Percentiles rank a stretch among this genome's conserved stretches.
These are phyloP conservation scores for Ecliptopera silaceata DNA, from an alignment of 2,888 invertebrate genomes.

Conservation along the genomic window DNA sequence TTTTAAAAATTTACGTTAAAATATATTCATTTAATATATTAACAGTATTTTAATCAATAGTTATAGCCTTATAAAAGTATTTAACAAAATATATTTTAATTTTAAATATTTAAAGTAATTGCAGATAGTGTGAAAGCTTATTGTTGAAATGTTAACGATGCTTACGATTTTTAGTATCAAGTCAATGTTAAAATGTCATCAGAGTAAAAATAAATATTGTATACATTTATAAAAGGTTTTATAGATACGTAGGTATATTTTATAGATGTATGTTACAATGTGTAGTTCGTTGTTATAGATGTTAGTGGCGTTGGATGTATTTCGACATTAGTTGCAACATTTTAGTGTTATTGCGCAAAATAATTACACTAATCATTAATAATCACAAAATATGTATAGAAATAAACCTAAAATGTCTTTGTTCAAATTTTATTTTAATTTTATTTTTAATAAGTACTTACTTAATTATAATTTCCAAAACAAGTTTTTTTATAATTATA, in stretches of 20 bases:
- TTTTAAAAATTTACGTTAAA: background rate
- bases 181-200: slow-evolving; percentile 60
- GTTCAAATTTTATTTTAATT: no score
- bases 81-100: background rate
- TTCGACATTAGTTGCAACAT: slow-evolving; percentile 53
- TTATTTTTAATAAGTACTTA: no score
- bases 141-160: slow-evolving; percentile 65
- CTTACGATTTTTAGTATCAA: slow-evolving; percentile 63
- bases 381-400: no score
- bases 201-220: slow-evolving; percentile 57
- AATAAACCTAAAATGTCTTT: no score
- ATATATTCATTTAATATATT: background rate
- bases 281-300: slow-evolving; percentile 67
- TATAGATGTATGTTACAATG: slow-evolving; percentile 44
- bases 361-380: background rate
- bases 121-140: slow-evolving; percentile 52
- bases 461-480: no score
- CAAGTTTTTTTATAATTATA: no score
- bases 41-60: background rate
- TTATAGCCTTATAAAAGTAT: slow-evolving; percentile 12
- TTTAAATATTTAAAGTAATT: slow-evolving; percentile 1
- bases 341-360: slow-evolving; percentile 23
- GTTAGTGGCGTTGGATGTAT: slow-evolving; percentile 64
- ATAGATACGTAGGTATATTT: slow-evolving; percentile 50
- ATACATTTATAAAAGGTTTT: slow-evolving; percentile 78